Evolutionary conservation across 2,797 vertebrate genomes (phyloP).

Genomic region (Aldrovandia affinis): DNA sequence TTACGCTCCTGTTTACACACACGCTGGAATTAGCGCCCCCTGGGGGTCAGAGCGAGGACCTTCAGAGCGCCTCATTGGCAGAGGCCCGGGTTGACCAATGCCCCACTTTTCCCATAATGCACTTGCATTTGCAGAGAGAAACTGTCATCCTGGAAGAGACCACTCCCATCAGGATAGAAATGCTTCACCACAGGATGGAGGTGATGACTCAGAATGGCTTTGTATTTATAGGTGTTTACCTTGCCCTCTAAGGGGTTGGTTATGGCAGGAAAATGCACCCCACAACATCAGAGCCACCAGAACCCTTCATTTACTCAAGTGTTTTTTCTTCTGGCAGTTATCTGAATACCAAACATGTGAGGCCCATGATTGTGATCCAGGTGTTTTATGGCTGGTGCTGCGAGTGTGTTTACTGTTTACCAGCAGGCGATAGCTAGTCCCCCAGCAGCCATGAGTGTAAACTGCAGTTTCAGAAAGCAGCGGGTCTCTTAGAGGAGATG

Average conservation of each 20-base stretch:
- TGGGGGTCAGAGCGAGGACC: background rate
- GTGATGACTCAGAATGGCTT: no score
- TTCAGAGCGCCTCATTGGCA: background rate
- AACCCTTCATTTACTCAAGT: no score
- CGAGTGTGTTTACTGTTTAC: background rate
- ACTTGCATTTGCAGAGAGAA: background rate
- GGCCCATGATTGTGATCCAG: background rate
- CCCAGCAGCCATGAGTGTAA: background rate
- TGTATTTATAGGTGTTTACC: no score
- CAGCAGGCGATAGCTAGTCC: background rate
- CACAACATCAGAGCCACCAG: no score
- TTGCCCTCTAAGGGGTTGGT: no score
- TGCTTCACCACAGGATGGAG: no score
- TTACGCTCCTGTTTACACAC: slow-evolving; percentile 6
- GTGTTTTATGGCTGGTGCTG: background rate
- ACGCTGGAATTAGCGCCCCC: background rate
- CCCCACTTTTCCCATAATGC: background rate
- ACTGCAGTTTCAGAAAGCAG: background rate
- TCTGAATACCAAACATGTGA: background rate
- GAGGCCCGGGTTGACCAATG: background rate
- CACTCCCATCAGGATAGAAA: no score
- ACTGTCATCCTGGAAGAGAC: no score
- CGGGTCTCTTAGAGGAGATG: background rate
- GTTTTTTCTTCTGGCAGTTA: no score
- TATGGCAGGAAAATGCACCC: no score